Base-by-base conservation (phyloP, 1,140 invertebrate genomes). In the Rhagoletis pomonella region DNA sequence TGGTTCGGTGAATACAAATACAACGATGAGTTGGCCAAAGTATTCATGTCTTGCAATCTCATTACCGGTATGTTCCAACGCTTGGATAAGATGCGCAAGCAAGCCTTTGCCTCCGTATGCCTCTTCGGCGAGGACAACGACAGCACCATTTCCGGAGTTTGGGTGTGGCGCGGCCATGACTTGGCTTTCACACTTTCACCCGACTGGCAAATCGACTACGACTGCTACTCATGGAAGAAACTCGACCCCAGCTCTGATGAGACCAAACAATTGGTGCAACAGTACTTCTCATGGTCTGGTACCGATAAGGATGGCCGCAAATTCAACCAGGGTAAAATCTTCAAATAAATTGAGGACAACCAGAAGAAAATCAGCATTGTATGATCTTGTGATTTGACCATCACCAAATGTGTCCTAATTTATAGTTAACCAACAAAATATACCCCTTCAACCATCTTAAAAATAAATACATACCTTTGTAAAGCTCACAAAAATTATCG, bases 241-340 rank as follows among this genome's bases (percentile, higher is more conserved):
- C 94, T 99, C 65, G 97, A 99, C 93, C 94, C 97, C 64, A 94
- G 95, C 86, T 95, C 94, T 81, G 95, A 96, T 89, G 96, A 97
- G 90, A 98, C 97, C 77, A 99, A 99, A 94, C 96, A 97, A 90
- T 92, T 99, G 64, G 97, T 99, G 10, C 94, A 97, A 89, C 96
- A 99, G 91, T 99, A 99, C 94, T 97, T 99, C 92, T 95, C 96
- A 14, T 99, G 98, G 98, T 95, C 95, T 90, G 98, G 97, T 73
- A 94, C 94, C 86, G 97, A 99, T 91, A 98, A 97, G 93, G 93
- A 96, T 88, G 97, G 98, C 87, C 96, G 98, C 90, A 96, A 97
- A 93, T 99, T 99, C 95, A 99, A 99, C 94, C 97, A 99, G 95
- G 99, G 99, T 94, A 99, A 99, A 95, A 98, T 99, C 93, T 99